Evolutionary conservation across 2,888 invertebrate genomes (phyloP).

Genomic region (Agriopis leucophaearia): DNA sequence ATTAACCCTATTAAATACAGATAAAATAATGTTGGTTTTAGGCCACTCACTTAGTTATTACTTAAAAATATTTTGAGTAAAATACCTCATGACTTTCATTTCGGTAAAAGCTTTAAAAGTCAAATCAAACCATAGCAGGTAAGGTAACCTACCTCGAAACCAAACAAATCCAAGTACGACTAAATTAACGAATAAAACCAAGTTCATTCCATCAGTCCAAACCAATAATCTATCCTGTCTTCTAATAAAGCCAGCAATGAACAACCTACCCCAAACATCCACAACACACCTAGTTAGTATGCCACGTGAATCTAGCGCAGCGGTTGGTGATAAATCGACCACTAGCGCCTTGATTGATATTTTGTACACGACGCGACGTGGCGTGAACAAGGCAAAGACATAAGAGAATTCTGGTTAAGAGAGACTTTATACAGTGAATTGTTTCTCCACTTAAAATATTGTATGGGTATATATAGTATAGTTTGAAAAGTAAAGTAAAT

Average conservation of each 20-base stretch:
- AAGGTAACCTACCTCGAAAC: background rate
- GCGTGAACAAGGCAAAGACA: slow-evolving; percentile 35
- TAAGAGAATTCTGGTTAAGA: background rate
- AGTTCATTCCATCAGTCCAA: background rate
- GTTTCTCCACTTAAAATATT: too few species aligned
- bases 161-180: background rate
- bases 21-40: background rate
- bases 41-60: background rate
- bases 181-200: background rate
- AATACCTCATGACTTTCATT: slow-evolving; percentile 8
- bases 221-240: slow-evolving; percentile 11
- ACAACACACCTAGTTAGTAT: slow-evolving; percentile 10
- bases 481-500: too few species aligned
- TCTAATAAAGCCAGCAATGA: slow-evolving; percentile 25
- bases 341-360: slow-evolving; percentile 55
- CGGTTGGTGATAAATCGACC: slow-evolving; percentile 47
- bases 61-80: slow-evolving; percentile 1
- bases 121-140: background rate
- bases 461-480: too few species aligned
- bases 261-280: slow-evolving; percentile 30
- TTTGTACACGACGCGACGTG: slow-evolving; percentile 48
- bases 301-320: slow-evolving; percentile 28
- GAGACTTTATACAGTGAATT: too few species aligned
- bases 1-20: too few species aligned
- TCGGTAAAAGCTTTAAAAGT: slow-evolving; percentile 5